A percentile compares a stretch with the other conserved stretches of the same genome.
phyloP scores from a whole-genome alignment of 1,140 invertebrate species.

The Caenorhabditis elegans region DNA sequence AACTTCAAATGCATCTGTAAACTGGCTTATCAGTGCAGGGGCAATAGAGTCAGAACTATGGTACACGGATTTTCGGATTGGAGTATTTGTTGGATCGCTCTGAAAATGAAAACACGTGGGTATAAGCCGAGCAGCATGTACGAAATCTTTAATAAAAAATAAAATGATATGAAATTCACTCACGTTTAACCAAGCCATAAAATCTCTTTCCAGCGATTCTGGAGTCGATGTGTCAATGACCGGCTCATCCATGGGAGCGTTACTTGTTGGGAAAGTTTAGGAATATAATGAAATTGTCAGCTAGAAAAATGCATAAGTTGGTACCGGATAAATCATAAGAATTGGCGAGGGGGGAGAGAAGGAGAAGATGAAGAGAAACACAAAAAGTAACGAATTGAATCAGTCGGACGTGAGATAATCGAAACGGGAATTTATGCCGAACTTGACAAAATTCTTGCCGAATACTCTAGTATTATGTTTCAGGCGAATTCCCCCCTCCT shows the following conservation, averaged over 20 bases:
- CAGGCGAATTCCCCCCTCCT: background rate
- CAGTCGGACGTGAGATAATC: slow-evolving; percentile 27
- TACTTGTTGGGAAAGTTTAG: background rate
- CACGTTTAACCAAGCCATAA: slow-evolving; percentile 65
- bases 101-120: background rate
- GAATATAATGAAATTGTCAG: background rate
- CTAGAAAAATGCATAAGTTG: background rate
- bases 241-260: slow-evolving; percentile 19
- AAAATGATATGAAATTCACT: background rate
- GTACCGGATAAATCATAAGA: background rate
- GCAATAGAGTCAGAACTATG: background rate
- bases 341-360: background rate
- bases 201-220: slow-evolving; percentile 60
- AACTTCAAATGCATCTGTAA: slow-evolving; percentile 14
- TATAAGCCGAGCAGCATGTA: background rate
- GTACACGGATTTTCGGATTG: background rate
- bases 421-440: slow-evolving; percentile 24
- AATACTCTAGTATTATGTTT: slow-evolving; percentile 32
- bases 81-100: background rate
- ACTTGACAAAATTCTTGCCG: slow-evolving; percentile 30
- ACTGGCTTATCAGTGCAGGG: slow-evolving; percentile 16
- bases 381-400: slow-evolving; percentile 29
- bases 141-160: no score
- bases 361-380: background rate
- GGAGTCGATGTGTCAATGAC: slow-evolving; percentile 63